Evolutionary conservation across 2,113 vertebrate species (phyloP), one percentile per base, ranked within the genome.

Genomic region (Calonectris borealis): DNA sequence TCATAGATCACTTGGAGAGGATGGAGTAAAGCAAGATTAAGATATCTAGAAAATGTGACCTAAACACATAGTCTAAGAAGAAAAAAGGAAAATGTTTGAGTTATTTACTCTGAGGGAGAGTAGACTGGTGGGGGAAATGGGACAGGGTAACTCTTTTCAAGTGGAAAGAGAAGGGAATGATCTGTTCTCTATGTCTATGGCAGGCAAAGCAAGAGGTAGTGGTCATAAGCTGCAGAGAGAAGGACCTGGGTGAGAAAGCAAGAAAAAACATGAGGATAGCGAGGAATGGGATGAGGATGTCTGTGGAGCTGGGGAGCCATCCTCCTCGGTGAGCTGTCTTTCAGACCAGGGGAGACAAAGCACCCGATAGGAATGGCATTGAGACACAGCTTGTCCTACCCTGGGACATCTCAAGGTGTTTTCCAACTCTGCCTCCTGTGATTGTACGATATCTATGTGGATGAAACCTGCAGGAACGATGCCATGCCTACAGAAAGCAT

Each of bases 331-430:
- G 32, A 62, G 18, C 7, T 69, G 19, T 36, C 68, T 88, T 78
- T 61, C 17, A 55, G 34, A 69, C 26, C 16, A 78, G 34, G 7
- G 9, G 12, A 66, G 61, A 55, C 3, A 68, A 40, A 66, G 15
- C 18, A 34, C 15, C 46, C 2, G 7, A 11, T 36, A 49, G 32
- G 13, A 88, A 62, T 0, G 1, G 7, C 26, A 13, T 0, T 76
- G 52, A 83, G 16, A 25, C n/a, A 32, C 15, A 68, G 5, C 25
- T 85, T 85, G n/a, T 79, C 42, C 66, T 75, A 15, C 13, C 8
- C 3, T 78, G 65, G 15, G 19, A n/a, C 5, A 49, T 34, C 48
- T 78, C 19, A 73, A 40, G 34, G 11, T 31, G 20, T 84, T 89
- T 84, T 65, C 29, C 55, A 81, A 11, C 49, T 81, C 44, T 77